Evolutionary conservation across 2,113 vertebrate species (phyloP).

Genomic region (Tragelaphus scriptus): DNA sequence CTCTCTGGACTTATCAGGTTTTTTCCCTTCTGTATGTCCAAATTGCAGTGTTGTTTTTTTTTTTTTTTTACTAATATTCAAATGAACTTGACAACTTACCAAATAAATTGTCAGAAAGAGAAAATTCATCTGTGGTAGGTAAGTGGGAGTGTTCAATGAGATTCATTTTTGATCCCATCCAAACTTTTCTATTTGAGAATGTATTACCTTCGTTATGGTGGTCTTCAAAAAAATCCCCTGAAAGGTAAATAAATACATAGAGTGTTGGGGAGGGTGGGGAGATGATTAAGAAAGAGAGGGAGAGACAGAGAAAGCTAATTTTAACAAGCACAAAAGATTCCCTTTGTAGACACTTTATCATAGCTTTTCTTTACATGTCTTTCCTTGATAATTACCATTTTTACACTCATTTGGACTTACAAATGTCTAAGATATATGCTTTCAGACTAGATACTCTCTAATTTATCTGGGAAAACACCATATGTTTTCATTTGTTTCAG

Average conservation of each 20-base stretch:
- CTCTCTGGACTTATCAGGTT: neutral
- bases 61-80: neutral
- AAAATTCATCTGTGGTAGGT: conserved; percentile 87
- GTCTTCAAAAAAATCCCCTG: conserved; percentile 59
- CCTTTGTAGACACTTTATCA: neutral
- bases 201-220: neutral
- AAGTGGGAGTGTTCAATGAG: conserved; percentile 90
- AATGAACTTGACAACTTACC: conserved; percentile 84
- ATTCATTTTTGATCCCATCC: conserved; percentile 90
- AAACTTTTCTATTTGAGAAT: conserved; percentile 70
- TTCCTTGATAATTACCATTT: neutral
- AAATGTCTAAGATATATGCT: neutral
- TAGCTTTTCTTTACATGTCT: neutral
- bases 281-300: neutral
- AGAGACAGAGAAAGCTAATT: neutral
- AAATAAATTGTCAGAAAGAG: conserved; percentile 89
- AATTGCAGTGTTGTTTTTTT: neutral
- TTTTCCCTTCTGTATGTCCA: neutral
- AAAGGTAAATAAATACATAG: conserved; percentile 49
- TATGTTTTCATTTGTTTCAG: conserved; percentile 24
- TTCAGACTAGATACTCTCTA: neutral
- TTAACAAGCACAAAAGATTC: neutral
- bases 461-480: neutral
- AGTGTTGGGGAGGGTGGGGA: neutral
- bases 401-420: neutral